phyloP scores from a whole-genome alignment of 2,888 invertebrate species.

The Phlogophora meticulosa region DNA sequence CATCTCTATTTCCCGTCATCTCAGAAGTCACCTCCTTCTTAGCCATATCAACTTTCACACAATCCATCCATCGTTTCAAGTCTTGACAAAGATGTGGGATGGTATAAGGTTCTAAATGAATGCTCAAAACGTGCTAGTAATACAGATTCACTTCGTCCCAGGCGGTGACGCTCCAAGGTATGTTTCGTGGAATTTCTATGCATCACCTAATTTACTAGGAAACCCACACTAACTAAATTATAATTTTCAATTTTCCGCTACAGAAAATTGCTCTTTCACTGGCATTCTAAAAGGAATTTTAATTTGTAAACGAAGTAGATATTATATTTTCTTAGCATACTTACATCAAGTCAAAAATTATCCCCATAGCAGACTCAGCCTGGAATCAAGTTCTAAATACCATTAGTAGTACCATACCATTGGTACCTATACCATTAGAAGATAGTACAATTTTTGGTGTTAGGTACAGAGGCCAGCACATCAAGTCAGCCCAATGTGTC shows the following conservation, averaged over 20 bases:
- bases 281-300: slow-evolving; percentile 12
- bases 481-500: too few relatives aligned
- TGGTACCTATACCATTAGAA: too few relatives aligned
- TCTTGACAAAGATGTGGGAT: slow-evolving; percentile 7
- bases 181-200: slow-evolving; percentile 24
- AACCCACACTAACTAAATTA: slow-evolving; percentile 6
- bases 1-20: too few relatives aligned
- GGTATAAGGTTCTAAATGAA: slow-evolving; percentile 10
- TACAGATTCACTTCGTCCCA: slow-evolving; percentile 25
- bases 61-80: too few relatives aligned
- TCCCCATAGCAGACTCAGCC: background rate
- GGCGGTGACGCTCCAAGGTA: slow-evolving; percentile 22
- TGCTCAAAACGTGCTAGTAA: slow-evolving; percentile 41
- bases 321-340: background rate
- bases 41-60: too few relatives aligned
- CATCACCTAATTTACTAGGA: slow-evolving; percentile 12
- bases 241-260: slow-evolving; percentile 4
- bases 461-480: too few relatives aligned
- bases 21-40: too few relatives aligned
- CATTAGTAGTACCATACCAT: too few relatives aligned
- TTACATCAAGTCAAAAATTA: background rate
- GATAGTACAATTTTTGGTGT: too few relatives aligned
- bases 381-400: background rate
- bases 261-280: background rate
- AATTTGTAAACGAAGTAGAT: background rate